A percentile compares a stretch with the other conserved stretches of the same genome.
Evolutionary conservation across 2,113 vertebrate species (phyloP).

Genomic region (Vimba vimba): DNA sequence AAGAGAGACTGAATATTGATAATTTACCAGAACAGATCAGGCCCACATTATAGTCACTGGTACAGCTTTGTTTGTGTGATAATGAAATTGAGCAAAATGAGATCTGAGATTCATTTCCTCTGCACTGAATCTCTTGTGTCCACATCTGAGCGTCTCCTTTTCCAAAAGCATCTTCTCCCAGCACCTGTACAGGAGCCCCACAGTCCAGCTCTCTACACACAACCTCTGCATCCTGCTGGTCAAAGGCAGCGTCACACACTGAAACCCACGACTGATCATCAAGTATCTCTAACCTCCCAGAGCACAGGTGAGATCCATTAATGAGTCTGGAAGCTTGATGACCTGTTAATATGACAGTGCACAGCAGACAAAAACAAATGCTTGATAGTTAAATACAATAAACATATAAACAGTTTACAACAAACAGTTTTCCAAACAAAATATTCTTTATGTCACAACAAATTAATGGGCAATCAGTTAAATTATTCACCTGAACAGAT

Average conservation of each 20-base stretch:
- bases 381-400: too few relatives aligned
- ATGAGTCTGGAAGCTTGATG: not conserved
- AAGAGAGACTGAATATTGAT: too few relatives aligned
- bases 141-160: not conserved
- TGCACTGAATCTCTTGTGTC: slow-evolving; percentile 17
- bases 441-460: too few relatives aligned
- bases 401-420: too few relatives aligned
- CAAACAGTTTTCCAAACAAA: too few relatives aligned
- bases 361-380: not conserved
- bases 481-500: too few relatives aligned
- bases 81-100: not conserved
- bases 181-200: not conserved
- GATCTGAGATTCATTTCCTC: not conserved
- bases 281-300: not conserved
- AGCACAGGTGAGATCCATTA: not conserved
- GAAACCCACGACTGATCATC: not conserved
- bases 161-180: not conserved
- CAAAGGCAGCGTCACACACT: not conserved
- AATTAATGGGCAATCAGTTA: too few relatives aligned
- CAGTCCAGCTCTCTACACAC: not conserved
- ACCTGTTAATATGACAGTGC: not conserved
- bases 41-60: too few relatives aligned
- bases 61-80: too few relatives aligned
- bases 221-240: too few relatives aligned
- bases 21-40: too few relatives aligned